These are phyloP conservation scores for Coturnix japonica DNA, from an alignment of 2,113 vertebrate genomes.

Conservation along the genomic window DNA sequence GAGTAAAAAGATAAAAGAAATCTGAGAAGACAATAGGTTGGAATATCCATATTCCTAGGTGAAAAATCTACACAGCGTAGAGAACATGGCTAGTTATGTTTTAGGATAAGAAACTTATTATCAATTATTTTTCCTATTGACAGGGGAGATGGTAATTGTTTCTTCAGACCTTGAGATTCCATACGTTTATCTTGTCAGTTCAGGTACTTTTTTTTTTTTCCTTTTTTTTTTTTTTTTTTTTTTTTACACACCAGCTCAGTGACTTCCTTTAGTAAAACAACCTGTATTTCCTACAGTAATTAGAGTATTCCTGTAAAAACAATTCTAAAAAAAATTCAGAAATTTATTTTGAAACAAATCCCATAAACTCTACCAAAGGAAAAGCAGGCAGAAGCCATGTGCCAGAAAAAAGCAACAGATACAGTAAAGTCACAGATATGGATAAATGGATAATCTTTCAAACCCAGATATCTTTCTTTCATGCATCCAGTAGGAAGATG, in stretches of 20 bases:
- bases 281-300: background rate
- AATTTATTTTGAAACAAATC: background rate
- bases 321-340: background rate
- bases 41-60: slow-evolving; percentile 10
- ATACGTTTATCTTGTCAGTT: background rate
- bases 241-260: background rate
- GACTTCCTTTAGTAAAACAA: background rate
- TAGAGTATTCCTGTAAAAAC: background rate
- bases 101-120: background rate
- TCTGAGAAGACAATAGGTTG: background rate
- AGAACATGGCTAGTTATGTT: background rate
- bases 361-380: background rate
- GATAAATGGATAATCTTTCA: background rate
- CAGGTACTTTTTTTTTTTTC: background rate
- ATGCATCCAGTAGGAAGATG: background rate
- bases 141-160: background rate
- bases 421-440: background rate
- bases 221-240: background rate
- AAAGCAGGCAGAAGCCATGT: background rate
- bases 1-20: slow-evolving; percentile 52
- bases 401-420: background rate
- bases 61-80: slow-evolving; percentile 8
- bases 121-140: background rate
- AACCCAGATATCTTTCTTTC: background rate
- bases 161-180: background rate